A percentile compares a stretch with the other conserved stretches of the same genome.
Evolutionary conservation across 2,888 invertebrate genomes (phyloP).

Genomic region (Sabellastarte sp.): DNA sequence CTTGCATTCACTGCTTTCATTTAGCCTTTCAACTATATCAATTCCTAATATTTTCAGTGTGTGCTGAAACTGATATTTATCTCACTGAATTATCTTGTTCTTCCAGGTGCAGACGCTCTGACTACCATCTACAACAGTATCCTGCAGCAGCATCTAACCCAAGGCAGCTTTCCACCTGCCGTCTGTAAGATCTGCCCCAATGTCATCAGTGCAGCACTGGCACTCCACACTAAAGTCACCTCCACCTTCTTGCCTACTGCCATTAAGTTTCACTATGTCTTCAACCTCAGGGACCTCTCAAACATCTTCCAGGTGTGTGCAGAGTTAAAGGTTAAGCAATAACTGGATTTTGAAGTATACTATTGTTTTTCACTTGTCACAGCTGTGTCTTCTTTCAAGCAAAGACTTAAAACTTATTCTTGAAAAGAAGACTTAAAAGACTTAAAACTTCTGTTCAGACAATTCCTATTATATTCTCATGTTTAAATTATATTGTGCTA

Average conservation of each 20-base stretch:
- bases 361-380: no score
- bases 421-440: no score
- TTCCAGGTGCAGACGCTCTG: slow-evolving; percentile 69
- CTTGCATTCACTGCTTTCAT: no score
- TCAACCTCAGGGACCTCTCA: slow-evolving; percentile 90
- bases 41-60: no score
- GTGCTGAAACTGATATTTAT: neutral
- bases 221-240: slow-evolving; percentile 80
- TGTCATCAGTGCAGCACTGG: slow-evolving; percentile 79
- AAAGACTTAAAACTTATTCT: no score
- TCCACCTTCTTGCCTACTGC: slow-evolving; percentile 91
- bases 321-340: no score
- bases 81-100: neutral
- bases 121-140: slow-evolving; percentile 77
- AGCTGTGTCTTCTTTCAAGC: no score
- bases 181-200: slow-evolving; percentile 72
- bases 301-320: slow-evolving; percentile 85
- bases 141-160: neutral
- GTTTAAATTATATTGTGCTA: no score
- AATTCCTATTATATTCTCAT: no score
- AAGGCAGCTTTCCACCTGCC: slow-evolving; percentile 57
- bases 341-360: no score
- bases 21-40: no score
- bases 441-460: no score
- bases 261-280: slow-evolving; percentile 93